These are phyloP conservation scores for Pygoscelis adeliae DNA, from an alignment of 2,113 vertebrate species.

Conservation along the genomic window DNA sequence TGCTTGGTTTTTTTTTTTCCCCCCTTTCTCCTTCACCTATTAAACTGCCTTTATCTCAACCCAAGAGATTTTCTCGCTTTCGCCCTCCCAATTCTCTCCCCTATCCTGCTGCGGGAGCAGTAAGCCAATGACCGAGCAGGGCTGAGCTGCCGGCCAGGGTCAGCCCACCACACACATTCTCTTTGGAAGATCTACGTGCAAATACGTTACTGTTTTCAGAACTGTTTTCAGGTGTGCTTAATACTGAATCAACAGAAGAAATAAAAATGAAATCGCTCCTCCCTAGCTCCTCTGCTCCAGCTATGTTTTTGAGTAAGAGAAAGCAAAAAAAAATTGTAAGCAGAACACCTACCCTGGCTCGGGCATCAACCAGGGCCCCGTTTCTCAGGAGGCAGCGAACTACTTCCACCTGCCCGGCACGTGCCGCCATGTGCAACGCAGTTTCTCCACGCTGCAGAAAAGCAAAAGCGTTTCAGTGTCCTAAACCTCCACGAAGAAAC, in stretches of 20 bases:
- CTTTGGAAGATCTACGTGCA: not conserved
- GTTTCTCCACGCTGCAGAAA: constrained; percentile 92
- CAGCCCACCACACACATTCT: not conserved
- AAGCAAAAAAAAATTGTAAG: not conserved
- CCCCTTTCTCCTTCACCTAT: not conserved
- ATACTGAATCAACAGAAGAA: not conserved
- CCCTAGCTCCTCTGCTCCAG: not conserved
- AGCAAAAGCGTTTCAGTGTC: not conserved
- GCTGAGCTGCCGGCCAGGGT: not conserved
- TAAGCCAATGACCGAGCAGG: fast-evolving
- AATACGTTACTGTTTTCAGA: not conserved
- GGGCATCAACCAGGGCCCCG: constrained; percentile 92
- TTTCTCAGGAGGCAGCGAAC: constrained; percentile 96
- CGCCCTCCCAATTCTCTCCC: not conserved
- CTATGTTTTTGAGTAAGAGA: not conserved
- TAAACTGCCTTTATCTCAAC: not conserved
- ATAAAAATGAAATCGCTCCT: not conserved
- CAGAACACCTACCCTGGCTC: constrained; percentile 88
- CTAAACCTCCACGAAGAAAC: not conserved
- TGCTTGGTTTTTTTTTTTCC: not conserved
- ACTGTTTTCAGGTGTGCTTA: not conserved
- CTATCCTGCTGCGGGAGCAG: not conserved
- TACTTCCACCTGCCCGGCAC: constrained; percentile 96
- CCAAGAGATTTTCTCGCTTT: not conserved
- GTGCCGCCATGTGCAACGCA: constrained; percentile 93